Conservation (phyloP, 2,888 invertebrate species). For the Limenitis camilla region DNA sequence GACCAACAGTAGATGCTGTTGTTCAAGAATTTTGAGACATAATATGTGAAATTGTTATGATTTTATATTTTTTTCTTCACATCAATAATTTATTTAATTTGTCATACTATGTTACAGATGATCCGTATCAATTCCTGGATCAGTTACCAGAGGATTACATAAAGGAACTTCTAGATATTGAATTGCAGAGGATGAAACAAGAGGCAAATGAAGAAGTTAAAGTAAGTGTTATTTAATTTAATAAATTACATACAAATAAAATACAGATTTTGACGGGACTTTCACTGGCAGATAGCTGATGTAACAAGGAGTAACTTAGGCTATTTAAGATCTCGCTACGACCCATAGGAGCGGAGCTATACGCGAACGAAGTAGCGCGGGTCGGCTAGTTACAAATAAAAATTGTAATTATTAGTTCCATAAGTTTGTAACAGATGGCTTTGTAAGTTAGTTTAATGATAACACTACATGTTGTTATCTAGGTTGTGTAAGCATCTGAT, state of each 20-base stretch:
- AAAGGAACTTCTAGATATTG: conserved; percentile 46
- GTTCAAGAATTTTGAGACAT: too few relatives aligned
- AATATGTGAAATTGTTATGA: too few relatives aligned
- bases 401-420: too few relatives aligned
- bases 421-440: too few relatives aligned
- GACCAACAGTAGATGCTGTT: neutral
- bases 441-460: too few relatives aligned
- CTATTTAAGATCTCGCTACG: too few relatives aligned
- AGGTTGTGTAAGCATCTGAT: too few relatives aligned
- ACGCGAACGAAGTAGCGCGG: too few relatives aligned
- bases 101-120: conserved; percentile 34
- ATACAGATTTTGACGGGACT: neutral
- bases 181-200: conserved; percentile 37
- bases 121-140: conserved; percentile 62
- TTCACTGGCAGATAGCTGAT: too few relatives aligned
- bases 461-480: neutral
- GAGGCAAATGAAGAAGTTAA: conserved; percentile 27
- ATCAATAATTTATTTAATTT: neutral
- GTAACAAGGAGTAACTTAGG: too few relatives aligned
- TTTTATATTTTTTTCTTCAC: neutral
- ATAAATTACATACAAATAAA: neutral
- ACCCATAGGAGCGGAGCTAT: too few relatives aligned
- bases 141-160: conserved; percentile 49
- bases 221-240: conserved; percentile 12
- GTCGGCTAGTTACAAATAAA: too few relatives aligned